Evolutionary conservation across 2,797 vertebrate genomes (phyloP).

Genomic region (Catamblyrhynchus diadema): DNA sequence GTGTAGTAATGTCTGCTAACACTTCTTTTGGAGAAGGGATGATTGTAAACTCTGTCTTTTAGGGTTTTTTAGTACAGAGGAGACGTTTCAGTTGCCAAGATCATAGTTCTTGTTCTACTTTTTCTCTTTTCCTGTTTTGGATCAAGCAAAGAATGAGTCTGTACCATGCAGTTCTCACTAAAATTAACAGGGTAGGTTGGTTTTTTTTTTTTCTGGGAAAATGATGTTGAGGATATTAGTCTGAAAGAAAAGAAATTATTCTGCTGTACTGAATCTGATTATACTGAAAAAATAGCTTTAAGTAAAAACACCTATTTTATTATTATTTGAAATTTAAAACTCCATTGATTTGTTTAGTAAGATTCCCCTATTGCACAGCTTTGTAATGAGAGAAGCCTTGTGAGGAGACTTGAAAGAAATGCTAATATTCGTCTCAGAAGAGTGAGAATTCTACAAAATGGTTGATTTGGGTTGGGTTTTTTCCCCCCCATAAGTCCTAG

Average conservation of each 20-base stretch:
- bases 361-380: not conserved
- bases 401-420: not conserved
- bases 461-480: not conserved
- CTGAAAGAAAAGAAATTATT: not conserved
- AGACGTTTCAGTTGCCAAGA: not conserved
- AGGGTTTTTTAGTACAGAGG: not conserved
- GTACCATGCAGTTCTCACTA: not conserved
- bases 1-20: not conserved
- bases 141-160: not conserved
- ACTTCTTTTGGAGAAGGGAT: not conserved
- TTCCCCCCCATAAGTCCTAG: fast-evolving
- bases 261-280: not conserved
- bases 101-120: not conserved
- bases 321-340: not conserved
- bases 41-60: not conserved
- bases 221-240: not conserved
- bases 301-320: not conserved
- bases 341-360: not conserved
- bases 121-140: not conserved
- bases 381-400: not conserved
- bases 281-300: not conserved
- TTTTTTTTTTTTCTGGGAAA: not conserved
- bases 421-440: not conserved
- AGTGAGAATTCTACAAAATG: not conserved
- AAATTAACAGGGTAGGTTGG: not conserved